Percentiles rank a stretch among this genome's conserved stretches.
These are phyloP conservation scores for Polypedilum pembai DNA, from an alignment of 1,140 invertebrate genomes.

Conservation along the genomic window DNA sequence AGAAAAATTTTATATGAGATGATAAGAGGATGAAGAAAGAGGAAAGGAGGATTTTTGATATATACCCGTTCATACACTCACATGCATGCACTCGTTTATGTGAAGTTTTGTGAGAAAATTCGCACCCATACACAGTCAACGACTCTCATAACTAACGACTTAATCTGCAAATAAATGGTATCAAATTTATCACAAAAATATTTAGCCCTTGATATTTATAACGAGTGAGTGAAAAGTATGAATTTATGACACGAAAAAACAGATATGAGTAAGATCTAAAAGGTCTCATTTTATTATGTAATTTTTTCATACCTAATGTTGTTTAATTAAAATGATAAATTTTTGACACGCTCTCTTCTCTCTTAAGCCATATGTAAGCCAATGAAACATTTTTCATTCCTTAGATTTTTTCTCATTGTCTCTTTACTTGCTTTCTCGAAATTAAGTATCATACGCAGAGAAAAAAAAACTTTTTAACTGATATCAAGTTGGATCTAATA, in stretches of 20 bases:
- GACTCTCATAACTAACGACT: conserved; percentile 16
- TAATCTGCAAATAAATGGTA: conserved; percentile 12
- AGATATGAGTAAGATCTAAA: background rate
- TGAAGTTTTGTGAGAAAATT: background rate
- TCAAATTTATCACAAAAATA: background rate
- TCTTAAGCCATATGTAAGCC: background rate
- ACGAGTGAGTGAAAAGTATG: background rate
- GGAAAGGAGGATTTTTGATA: background rate
- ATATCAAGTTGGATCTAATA: too few relatives aligned
- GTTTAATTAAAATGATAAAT: conserved; percentile 28
- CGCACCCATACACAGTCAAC: background rate
- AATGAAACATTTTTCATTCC: too few relatives aligned
- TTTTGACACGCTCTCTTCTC: background rate
- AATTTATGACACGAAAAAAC: background rate
- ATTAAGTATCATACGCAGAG: too few relatives aligned
- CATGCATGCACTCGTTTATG: too few relatives aligned
- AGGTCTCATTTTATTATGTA: background rate
- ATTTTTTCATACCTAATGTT: conserved; percentile 22
- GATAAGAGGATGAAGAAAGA: background rate
- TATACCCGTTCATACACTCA: background rate
- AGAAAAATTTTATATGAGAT: background rate
- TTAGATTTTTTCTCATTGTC: too few relatives aligned
- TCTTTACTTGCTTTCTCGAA: too few relatives aligned
- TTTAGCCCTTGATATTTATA: background rate
- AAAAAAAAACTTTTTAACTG: too few relatives aligned